A percentile compares a stretch with the other conserved stretches of the same genome.
Evolutionary conservation across 2,113 vertebrate species (phyloP).

Genomic region (Corydoras maculifer): DNA sequence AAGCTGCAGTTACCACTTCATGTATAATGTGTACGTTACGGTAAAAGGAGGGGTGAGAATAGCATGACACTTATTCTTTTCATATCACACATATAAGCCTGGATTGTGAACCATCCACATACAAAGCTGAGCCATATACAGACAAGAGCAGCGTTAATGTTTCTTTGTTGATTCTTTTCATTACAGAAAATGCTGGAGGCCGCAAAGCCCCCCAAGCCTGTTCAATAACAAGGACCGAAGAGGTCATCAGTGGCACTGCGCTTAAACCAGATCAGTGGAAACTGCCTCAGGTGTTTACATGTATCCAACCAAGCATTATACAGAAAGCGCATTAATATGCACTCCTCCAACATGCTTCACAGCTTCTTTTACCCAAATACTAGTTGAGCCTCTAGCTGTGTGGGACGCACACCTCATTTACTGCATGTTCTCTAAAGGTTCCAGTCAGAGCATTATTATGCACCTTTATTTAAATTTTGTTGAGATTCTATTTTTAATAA

Average conservation of each 20-base stretch:
- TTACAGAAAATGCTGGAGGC: slow-evolving; percentile 64
- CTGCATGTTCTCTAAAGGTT: not conserved
- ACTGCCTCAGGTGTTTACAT: slow-evolving; percentile 2
- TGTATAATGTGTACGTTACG: slow-evolving; percentile 21
- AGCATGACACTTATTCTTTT: not conserved
- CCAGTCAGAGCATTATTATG: no score
- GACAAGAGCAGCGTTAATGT: not conserved
- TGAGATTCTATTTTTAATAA: no score
- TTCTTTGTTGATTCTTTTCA: slow-evolving; percentile 25
- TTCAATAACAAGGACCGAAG: slow-evolving; percentile 41
- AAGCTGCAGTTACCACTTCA: slow-evolving; percentile 17
- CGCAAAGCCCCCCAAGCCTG: slow-evolving; percentile 40
- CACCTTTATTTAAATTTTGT: no score
- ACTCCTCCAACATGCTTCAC: slow-evolving; percentile 2
- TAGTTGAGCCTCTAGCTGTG: not conserved
- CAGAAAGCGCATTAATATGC: not conserved
- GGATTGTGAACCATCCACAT: slow-evolving; percentile 13
- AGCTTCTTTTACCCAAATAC: not conserved
- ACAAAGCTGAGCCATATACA: not conserved
- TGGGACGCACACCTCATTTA: not conserved
- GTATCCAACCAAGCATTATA: not conserved
- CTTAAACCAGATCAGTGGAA: not conserved
- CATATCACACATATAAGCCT: not conserved
- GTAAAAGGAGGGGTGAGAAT: not conserved
- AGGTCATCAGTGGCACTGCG: not conserved